Percentiles rank a stretch among this genome's conserved stretches.
These are phyloP conservation scores for Drosophila koepferae DNA, from an alignment of 2,888 invertebrate species.

Conservation along the genomic window DNA sequence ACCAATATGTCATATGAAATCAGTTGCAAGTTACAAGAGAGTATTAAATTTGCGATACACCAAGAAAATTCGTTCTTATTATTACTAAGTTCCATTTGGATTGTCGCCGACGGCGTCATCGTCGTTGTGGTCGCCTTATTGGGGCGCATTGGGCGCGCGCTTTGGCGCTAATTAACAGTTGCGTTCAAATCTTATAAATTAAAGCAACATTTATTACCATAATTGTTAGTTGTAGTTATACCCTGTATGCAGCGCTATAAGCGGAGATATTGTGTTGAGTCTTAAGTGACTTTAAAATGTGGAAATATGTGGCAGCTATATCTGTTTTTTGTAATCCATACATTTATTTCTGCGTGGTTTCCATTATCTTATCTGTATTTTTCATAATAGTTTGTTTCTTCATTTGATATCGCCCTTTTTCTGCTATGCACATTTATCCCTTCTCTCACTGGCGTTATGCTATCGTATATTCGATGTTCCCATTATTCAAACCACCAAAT, in stretches of 20 bases:
- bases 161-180: conserved; percentile 67
- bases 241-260: neutral
- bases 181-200: conserved; percentile 59
- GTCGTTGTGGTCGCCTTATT: conserved; percentile 46
- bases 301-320: neutral
- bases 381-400: neutral
- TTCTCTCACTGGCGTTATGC: neutral
- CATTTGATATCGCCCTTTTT: neutral
- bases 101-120: conserved; percentile 26
- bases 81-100: conserved; percentile 41
- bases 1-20: neutral
- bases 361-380: neutral
- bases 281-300: neutral
- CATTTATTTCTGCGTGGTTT: neutral
- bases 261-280: neutral
- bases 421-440: neutral
- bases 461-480: neutral
- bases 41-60: neutral
- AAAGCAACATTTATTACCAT: conserved; percentile 61
- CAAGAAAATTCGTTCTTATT: neutral
- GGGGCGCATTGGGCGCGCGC: conserved; percentile 42
- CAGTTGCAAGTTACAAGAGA: neutral
- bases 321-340: neutral
- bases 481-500: neutral
- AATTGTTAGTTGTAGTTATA: conserved; percentile 48